Conservation (phyloP, 2,113 vertebrate genomes). For the Saccopteryx leptura region DNA sequence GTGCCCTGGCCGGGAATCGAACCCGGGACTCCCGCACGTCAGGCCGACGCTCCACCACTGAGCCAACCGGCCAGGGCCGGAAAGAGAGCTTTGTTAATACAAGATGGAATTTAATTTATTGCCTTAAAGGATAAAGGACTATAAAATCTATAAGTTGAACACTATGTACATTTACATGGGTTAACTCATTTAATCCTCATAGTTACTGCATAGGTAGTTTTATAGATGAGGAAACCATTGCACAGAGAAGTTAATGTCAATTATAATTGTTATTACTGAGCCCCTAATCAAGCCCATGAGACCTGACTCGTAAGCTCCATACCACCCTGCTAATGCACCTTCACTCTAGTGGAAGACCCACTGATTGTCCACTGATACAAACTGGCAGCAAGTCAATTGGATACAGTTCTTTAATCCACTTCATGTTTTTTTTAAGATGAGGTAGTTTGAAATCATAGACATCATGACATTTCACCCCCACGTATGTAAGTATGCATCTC, state of each 20-base stretch:
- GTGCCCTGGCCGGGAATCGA: too few relatives aligned
- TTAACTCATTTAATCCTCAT: background rate
- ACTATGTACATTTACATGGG: background rate
- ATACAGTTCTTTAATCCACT: background rate
- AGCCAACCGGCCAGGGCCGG: background rate
- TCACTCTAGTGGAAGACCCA: background rate
- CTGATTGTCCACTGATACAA: background rate
- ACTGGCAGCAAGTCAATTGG: background rate
- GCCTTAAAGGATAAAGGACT: slow-evolving; percentile 4
- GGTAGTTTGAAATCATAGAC: slow-evolving; percentile 27
- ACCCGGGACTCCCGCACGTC: too few relatives aligned
- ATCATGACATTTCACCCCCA: background rate
- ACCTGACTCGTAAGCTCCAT: background rate
- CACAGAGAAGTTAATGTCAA: background rate
- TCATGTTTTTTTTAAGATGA: background rate
- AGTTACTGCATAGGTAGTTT: background rate
- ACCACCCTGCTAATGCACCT: background rate
- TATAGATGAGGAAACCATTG: background rate
- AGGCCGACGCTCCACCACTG: too few relatives aligned
- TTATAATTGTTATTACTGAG: background rate
- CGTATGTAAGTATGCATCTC: background rate
- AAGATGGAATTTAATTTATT: slow-evolving; percentile 12
- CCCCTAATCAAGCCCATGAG: background rate
- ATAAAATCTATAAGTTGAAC: background rate
- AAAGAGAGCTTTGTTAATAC: background rate